Evolutionary conservation across 2,888 invertebrate genomes (phyloP), one percentile per base, ranked within the genome.

Genomic region (Incurvaria masculella): DNA sequence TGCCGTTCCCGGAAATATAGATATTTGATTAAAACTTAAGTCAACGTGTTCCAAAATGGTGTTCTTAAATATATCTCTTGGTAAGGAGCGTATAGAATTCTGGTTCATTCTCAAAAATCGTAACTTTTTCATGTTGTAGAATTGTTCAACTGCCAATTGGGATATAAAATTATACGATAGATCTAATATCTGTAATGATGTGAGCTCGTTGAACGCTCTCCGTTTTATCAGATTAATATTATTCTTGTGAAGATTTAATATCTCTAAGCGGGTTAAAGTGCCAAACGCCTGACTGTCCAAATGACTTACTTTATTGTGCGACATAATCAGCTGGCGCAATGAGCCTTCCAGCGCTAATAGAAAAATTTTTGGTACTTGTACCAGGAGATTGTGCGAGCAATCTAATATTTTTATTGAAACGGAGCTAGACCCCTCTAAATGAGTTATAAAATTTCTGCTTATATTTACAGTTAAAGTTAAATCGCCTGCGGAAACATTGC

Each of bases 21-120:
- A 83, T 57, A 94, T 84, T 55, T 86, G 86, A 62, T 94, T 93
- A 55, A 81, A 81, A 54, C 89, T 87, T 54, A 94, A 79, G 63
- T 93, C 90, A 45, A 94, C 72, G 64, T 88, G 87, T 64, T 92
- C 92, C 46, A 93, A 71, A 17, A 86, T 82, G 0, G 91, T 91
- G 54, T 88, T 89, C 63, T 86, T 85, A 63, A 92, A 91, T 5
- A 89, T 84, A 55, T 91, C 91, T 49, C 88, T 81, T 0, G 91
- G 88, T 39, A 93, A 69, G 11, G 89, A 83, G 58, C 85, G 82
- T 53, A 94, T 68, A 53, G 83, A 82, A 64, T 93, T 93, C 51
- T 83, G 81, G 53, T 85, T 83, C 51, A 94, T 66, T 65, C 89
- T 85, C 39, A 94, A 66, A 52, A 89, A 84, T 49, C 91, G 79